Conservation (phyloP, 2,113 vertebrate species). For the Perca fluviatilis region DNA sequence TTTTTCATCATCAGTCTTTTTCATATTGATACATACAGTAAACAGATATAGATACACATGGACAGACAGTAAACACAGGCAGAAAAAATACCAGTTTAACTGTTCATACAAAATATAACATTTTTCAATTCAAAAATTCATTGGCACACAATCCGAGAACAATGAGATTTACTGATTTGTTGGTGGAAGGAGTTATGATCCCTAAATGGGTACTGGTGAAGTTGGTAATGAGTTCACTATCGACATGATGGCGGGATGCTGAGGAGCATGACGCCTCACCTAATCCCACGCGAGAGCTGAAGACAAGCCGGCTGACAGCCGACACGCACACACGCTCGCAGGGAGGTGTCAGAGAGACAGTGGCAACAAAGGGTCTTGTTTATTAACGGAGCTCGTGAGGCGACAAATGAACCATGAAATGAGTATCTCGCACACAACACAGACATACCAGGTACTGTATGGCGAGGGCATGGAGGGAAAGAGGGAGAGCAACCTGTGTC, state of each 20-base stretch:
- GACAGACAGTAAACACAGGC: constrained; percentile 16
- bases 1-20: not conserved
- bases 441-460: constrained; percentile 64
- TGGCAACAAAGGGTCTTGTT: constrained; percentile 70
- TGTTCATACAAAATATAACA: not conserved
- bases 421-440: constrained; percentile 61
- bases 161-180: constrained; percentile 33
- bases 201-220: constrained; percentile 31
- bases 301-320: constrained; percentile 41
- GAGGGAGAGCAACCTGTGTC: constrained; percentile 60
- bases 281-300: constrained; percentile 40
- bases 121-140: constrained; percentile 14
- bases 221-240: constrained; percentile 44
- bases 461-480: constrained; percentile 36
- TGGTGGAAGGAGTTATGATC: constrained; percentile 41
- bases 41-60: constrained; percentile 4
- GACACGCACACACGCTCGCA: not conserved
- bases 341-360: constrained; percentile 28
- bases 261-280: constrained; percentile 38
- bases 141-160: constrained; percentile 26
- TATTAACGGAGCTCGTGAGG: constrained; percentile 75
- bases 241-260: constrained; percentile 9
- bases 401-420: constrained; percentile 82
- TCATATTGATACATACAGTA: not conserved
- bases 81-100: constrained; percentile 8